A percentile compares a stretch with the other conserved stretches of the same genome.
phyloP scores from a whole-genome alignment of 2,797 vertebrate species.

The Etheostoma perlongum region DNA sequence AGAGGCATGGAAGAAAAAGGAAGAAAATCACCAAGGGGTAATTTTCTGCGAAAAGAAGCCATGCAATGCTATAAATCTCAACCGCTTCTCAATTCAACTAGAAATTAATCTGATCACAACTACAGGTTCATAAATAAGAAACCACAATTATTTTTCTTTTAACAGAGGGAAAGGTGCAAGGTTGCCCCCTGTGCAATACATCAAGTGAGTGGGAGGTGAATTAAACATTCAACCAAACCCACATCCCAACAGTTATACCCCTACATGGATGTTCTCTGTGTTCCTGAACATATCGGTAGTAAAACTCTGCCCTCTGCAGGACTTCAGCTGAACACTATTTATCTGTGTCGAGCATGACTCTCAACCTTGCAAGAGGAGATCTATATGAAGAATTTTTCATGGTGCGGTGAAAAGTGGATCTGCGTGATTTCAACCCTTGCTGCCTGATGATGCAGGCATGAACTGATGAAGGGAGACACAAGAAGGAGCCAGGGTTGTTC shows the following conservation, averaged over 20 bases:
- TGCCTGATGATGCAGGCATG: conserved; percentile 46
- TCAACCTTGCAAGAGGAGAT: conserved; percentile 38
- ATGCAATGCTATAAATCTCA: conserved; percentile 73
- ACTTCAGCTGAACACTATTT: conserved; percentile 60
- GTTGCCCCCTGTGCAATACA: conserved; percentile 13
- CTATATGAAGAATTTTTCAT: conserved; percentile 46
- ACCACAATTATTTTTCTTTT: neutral
- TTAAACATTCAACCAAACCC: conserved; percentile 10
- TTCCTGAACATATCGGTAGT: conserved; percentile 70
- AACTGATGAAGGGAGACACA: conserved; percentile 59
- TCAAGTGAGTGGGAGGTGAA: conserved; percentile 10
- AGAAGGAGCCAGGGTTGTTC: conserved; percentile 54
- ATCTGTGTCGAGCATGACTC: conserved; percentile 28
- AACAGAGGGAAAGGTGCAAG: conserved; percentile 19
- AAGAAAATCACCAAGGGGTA: conserved; percentile 74
- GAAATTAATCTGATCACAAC: conserved; percentile 73
- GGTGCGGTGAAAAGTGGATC: conserved; percentile 30
- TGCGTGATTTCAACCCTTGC: conserved; percentile 58
- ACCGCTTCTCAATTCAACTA: conserved; percentile 63
- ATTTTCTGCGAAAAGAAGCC: conserved; percentile 81
- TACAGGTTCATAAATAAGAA: conserved; percentile 41
- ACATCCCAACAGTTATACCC: conserved; percentile 23
- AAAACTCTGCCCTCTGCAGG: conserved; percentile 90
- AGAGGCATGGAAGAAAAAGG: conserved; percentile 63
- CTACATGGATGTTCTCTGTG: conserved; percentile 55